Percentiles rank a stretch among this genome's conserved stretches.
Conservation (phyloP, 2,888 invertebrate genomes). For the Drosophila peninsularis region DNA sequence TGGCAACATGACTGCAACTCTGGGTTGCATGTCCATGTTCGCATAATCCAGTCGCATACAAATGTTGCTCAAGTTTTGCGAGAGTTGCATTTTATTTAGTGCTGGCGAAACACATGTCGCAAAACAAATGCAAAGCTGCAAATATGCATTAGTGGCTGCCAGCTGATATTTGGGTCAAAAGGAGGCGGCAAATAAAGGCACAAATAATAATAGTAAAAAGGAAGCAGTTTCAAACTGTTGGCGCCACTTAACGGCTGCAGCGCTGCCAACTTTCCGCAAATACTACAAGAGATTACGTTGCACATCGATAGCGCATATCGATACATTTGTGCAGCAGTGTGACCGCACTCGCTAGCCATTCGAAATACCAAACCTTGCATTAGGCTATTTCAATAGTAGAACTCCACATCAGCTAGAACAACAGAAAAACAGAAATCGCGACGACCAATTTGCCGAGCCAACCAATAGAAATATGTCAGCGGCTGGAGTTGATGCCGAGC, state of each 20-base stretch:
- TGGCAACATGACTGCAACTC: not conserved
- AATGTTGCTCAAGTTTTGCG: conserved; percentile 46
- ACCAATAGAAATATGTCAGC: conserved; percentile 56
- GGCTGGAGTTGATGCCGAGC: conserved; percentile 69
- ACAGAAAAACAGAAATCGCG: conserved; percentile 41
- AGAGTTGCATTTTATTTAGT: conserved; percentile 72
- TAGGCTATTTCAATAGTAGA: conserved; percentile 27
- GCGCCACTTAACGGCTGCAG: not conserved
- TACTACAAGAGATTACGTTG: not conserved
- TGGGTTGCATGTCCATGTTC: conserved; percentile 27
- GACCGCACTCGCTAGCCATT: conserved; percentile 9
- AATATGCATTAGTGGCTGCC: conserved; percentile 49
- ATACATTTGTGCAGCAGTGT: conserved; percentile 20
- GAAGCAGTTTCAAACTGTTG: not conserved
- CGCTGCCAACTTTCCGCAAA: conserved; percentile 28
- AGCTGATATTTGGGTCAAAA: conserved; percentile 16
- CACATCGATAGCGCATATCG: conserved; percentile 3
- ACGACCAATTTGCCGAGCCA: conserved; percentile 26
- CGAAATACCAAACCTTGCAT: conserved; percentile 22
- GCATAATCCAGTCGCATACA: conserved; percentile 63
- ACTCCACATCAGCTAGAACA: conserved; percentile 64
- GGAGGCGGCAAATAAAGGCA: not conserved
- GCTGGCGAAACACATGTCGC: conserved; percentile 35
- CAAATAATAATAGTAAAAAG: not conserved
- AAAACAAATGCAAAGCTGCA: conserved; percentile 46